phyloP scores from a whole-genome alignment of 1,140 invertebrate species.

The Drosophila pachea region DNA sequence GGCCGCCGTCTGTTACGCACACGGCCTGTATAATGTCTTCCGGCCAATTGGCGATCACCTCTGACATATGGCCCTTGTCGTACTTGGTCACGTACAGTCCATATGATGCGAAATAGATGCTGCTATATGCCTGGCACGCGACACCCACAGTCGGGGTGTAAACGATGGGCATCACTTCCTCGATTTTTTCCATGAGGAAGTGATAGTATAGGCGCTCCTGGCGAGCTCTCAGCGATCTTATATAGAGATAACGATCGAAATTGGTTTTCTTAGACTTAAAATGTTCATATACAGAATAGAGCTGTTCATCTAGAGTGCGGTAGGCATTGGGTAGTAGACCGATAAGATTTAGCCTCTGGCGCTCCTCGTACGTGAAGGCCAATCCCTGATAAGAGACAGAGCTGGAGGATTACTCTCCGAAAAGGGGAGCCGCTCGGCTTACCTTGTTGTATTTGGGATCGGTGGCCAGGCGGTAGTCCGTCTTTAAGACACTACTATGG shows the following conservation, averaged over 20 bases:
- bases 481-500: not conserved
- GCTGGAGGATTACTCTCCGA: not conserved
- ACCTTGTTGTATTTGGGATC: constrained; percentile 29
- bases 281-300: constrained; percentile 86
- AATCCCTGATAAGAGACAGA: constrained; percentile 23
- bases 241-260: constrained; percentile 91
- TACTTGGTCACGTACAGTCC: constrained; percentile 98
- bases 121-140: constrained; percentile 82
- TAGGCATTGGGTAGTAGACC: constrained; percentile 90
- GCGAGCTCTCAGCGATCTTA: constrained; percentile 88
- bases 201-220: constrained; percentile 97
- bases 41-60: constrained; percentile 82
- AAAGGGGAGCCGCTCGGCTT: not conserved
- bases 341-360: constrained; percentile 81
- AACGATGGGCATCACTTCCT: constrained; percentile 88
- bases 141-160: constrained; percentile 83
- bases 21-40: constrained; percentile 89
- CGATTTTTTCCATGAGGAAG: constrained; percentile 92
- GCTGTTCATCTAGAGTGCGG: constrained; percentile 88
- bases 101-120: constrained; percentile 81
- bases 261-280: constrained; percentile 87
- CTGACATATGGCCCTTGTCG: constrained; percentile 93
- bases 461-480: not conserved
- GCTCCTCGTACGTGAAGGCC: constrained; percentile 38
- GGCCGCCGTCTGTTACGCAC: constrained; percentile 96